A percentile compares a stretch with the other conserved stretches of the same genome.
Conservation (phyloP, 2,888 invertebrate genomes). For the Chirona hameri region DNA sequence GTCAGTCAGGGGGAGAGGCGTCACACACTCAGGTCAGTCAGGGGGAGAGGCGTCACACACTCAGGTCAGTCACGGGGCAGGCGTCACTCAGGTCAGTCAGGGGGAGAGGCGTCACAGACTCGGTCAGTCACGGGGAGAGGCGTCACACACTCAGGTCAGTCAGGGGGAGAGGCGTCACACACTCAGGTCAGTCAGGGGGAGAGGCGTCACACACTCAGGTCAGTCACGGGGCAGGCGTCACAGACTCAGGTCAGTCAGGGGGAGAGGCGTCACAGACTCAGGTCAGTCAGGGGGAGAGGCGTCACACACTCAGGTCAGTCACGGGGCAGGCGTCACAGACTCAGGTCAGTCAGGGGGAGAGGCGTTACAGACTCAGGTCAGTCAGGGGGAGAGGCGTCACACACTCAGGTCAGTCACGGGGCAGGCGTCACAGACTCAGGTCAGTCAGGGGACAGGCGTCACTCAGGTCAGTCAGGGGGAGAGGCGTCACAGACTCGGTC, state of each 20-base stretch:
- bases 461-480: too few relatives aligned
- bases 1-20: not conserved
- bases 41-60: too few relatives aligned
- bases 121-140: too few relatives aligned
- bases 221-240: too few relatives aligned
- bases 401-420: not conserved
- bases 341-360: not conserved
- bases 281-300: not conserved
- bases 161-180: not conserved
- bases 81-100: not conserved
- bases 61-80: not conserved
- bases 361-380: conserved; percentile 8
- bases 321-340: too few relatives aligned
- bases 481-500: conserved; percentile 6
- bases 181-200: not conserved
- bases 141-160: not conserved
- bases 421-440: too few relatives aligned
- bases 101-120: not conserved
- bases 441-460: too few relatives aligned
- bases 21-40: not conserved
- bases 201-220: not conserved
- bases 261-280: not conserved
- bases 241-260: not conserved
- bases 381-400: not conserved
- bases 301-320: not conserved